A percentile compares a stretch with the other conserved stretches of the same genome.
Conservation (phyloP, 2,888 invertebrate genomes). For the Chrysopilus asiliformis region DNA sequence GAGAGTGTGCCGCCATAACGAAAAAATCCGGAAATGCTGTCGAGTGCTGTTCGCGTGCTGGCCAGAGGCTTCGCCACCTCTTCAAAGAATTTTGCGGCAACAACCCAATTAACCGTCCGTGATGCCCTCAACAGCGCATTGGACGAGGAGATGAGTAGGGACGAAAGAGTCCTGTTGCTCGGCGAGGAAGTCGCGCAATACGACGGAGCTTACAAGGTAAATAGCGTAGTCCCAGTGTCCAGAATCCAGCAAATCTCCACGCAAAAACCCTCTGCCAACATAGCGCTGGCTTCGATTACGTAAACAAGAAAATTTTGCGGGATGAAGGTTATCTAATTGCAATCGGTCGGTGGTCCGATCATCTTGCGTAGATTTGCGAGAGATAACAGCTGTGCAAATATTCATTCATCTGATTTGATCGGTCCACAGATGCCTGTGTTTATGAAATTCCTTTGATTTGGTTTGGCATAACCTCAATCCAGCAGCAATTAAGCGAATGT, state of each 20-base stretch:
- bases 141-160: conserved; percentile 92
- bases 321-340: neutral
- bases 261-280: no score
- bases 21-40: no score
- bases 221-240: neutral
- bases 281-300: conserved; percentile 9
- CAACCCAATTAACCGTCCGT: conserved; percentile 75
- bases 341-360: no score
- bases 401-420: no score
- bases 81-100: conserved; percentile 29
- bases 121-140: conserved; percentile 94
- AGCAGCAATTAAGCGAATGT: no score
- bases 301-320: conserved; percentile 7
- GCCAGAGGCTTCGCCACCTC: conserved; percentile 42
- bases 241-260: neutral
- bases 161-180: conserved; percentile 78
- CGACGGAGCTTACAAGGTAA: conserved; percentile 95
- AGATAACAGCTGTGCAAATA: no score
- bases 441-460: no score
- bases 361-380: no score
- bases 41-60: no score
- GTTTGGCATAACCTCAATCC: no score
- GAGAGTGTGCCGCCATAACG: no score
- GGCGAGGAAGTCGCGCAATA: conserved; percentile 99
- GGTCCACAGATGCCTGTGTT: no score